Percentiles rank a stretch among this genome's conserved stretches.
Evolutionary conservation across 2,113 vertebrate species (phyloP).

Genomic region (Numida meleagris): DNA sequence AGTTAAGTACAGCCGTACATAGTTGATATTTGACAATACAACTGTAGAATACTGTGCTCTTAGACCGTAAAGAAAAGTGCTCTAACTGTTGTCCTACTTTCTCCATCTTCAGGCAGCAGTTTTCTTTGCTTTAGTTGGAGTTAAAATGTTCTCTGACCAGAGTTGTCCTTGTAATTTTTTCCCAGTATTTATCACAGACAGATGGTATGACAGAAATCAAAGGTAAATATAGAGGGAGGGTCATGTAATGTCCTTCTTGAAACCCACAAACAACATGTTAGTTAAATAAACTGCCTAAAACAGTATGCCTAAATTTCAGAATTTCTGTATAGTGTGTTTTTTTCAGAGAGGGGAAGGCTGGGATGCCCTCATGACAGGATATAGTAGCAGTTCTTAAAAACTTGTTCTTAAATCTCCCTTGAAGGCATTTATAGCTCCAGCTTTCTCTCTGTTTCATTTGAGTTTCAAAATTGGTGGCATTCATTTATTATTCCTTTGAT

Average conservation of each 20-base stretch:
- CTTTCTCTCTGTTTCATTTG: background rate
- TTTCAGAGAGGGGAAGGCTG: background rate
- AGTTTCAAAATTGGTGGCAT: conserved; percentile 17
- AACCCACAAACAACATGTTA: background rate
- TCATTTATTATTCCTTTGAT: conserved; percentile 14
- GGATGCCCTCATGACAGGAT: background rate
- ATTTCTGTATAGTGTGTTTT: too few species aligned
- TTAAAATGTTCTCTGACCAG: background rate
- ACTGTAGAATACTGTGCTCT: background rate
- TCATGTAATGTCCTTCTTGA: background rate
- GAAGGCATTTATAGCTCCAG: background rate
- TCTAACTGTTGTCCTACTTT: background rate
- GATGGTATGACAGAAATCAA: background rate
- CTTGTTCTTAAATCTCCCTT: background rate
- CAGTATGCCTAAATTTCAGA: background rate
- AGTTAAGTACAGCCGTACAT: background rate
- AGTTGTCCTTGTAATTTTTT: background rate
- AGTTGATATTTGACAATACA: background rate
- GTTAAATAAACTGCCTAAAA: background rate
- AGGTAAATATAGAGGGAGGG: background rate
- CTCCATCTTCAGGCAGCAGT: background rate
- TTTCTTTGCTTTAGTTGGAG: background rate
- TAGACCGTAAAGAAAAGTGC: background rate
- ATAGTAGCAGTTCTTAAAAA: background rate
- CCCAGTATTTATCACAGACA: background rate